Conservation (phyloP, 2,797 vertebrate species). For the Melanotaenia maccullochi region DNA sequence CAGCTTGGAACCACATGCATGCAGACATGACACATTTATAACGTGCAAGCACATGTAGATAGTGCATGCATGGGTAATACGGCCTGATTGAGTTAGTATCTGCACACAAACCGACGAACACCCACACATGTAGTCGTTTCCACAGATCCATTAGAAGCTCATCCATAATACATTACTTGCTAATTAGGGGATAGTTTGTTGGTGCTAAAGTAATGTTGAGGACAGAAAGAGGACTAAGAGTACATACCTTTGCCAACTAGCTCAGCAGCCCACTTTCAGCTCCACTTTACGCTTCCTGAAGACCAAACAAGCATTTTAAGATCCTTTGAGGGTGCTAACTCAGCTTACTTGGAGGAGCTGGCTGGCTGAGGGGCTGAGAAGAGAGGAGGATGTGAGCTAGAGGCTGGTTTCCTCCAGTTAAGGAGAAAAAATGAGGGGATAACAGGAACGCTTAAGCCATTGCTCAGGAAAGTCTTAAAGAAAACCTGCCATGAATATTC, state of each 20-base stretch:
- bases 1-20: constrained; percentile 41
- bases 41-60: constrained; percentile 11
- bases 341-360: constrained; percentile 34
- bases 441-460: constrained; percentile 61
- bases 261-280: constrained; percentile 41
- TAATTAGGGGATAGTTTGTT: constrained; percentile 70
- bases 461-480: constrained; percentile 42
- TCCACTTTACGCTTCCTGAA: constrained; percentile 42
- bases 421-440: constrained; percentile 44
- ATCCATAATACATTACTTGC: constrained; percentile 74
- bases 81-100: constrained; percentile 18
- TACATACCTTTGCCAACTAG: constrained; percentile 34
- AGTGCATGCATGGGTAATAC: constrained; percentile 22
- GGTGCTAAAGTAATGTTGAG: constrained; percentile 60
- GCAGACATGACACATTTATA: constrained; percentile 26
- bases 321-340: constrained; percentile 45
- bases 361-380: constrained; percentile 34
- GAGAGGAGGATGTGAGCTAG: constrained; percentile 35
- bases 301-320: constrained; percentile 48
- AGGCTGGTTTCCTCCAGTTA: constrained; percentile 52
- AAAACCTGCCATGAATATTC: constrained; percentile 61
- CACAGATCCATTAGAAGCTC: constrained; percentile 70
- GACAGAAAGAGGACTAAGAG: constrained; percentile 46
- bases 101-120: constrained; percentile 34
- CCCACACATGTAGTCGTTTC: constrained; percentile 51